These are phyloP conservation scores for Brachionus rotundiformis DNA, from an alignment of 1,140 invertebrate species.

Conservation along the genomic window DNA sequence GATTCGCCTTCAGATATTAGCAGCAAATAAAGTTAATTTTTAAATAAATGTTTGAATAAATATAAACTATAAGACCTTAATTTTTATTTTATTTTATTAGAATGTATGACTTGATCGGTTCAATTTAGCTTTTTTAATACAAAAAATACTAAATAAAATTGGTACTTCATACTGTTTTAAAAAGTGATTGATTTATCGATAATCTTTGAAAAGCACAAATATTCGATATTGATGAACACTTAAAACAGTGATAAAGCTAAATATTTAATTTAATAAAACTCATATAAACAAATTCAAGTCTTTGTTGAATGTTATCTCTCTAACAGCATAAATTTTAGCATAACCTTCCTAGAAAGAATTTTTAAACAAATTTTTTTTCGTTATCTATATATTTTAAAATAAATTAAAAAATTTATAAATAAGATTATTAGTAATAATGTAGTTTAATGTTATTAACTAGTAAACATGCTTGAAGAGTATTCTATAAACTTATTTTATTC, in stretches of 20 bases:
- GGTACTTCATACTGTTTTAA: not conserved
- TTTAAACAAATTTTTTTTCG: slow-evolving; percentile 4
- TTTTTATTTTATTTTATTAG: no score
- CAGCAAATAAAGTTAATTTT: no score
- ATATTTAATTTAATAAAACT: not conserved
- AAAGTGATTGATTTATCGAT: slow-evolving; percentile 2
- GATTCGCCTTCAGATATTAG: no score
- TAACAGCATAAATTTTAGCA: not conserved
- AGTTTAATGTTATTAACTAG: slow-evolving; percentile 2
- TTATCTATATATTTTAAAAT: slow-evolving; percentile 5
- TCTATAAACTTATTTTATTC: not conserved
- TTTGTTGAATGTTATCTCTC: not conserved
- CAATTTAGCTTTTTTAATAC: not conserved
- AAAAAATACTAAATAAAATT: not conserved
- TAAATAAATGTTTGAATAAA: not conserved
- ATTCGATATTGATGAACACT: not conserved
- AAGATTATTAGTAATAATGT: not conserved
- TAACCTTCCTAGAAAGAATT: not conserved
- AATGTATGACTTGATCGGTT: no score
- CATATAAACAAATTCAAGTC: not conserved
- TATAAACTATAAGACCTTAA: not conserved
- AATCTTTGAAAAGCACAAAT: not conserved
- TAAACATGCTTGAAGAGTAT: not conserved
- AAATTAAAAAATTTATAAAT: slow-evolving; percentile 24
- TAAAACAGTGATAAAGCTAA: not conserved